Evolutionary conservation across 2,113 vertebrate species (phyloP).

Genomic region (Empidonax alnorum): DNA sequence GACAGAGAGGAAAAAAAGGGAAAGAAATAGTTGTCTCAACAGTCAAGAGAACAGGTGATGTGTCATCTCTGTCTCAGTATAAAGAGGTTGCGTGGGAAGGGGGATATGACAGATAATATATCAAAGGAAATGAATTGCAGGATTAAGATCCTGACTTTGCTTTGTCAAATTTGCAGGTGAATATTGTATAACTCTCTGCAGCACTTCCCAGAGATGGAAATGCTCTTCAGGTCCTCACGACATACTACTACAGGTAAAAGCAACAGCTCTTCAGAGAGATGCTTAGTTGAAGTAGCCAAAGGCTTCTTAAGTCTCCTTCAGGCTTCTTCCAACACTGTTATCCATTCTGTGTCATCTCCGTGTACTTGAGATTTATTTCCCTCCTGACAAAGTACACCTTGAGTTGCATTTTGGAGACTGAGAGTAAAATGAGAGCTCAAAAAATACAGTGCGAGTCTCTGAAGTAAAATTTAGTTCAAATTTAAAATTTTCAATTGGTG

Average conservation of each 20-base stretch:
- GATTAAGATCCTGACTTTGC: constrained; percentile 49
- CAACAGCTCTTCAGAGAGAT: constrained; percentile 12
- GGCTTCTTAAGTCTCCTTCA: not conserved
- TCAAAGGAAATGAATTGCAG: constrained; percentile 62
- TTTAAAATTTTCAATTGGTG: not conserved
- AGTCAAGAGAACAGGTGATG: constrained; percentile 2
- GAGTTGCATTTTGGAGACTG: not conserved
- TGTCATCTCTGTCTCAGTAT: constrained; percentile 14
- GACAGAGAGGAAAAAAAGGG: not conserved
- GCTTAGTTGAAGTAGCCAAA: not conserved
- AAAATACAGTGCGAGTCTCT: not conserved
- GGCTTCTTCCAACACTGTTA: not conserved
- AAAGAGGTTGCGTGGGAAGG: constrained; percentile 48
- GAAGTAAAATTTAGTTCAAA: not conserved
- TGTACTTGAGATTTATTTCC: not conserved
- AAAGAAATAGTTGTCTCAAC: not conserved
- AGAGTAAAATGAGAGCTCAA: not conserved
- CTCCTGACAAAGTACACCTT: not conserved
- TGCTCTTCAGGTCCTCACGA: constrained; percentile 46
- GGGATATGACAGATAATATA: constrained; percentile 52
- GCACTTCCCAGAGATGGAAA: constrained; percentile 47
- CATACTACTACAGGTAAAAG: constrained; percentile 20
- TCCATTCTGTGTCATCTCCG: not conserved
- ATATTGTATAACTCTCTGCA: constrained; percentile 45
- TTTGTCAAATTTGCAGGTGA: constrained; percentile 64